Evolutionary conservation across 1,140 invertebrate genomes (phyloP).

Genomic region (Bombus picipes): DNA sequence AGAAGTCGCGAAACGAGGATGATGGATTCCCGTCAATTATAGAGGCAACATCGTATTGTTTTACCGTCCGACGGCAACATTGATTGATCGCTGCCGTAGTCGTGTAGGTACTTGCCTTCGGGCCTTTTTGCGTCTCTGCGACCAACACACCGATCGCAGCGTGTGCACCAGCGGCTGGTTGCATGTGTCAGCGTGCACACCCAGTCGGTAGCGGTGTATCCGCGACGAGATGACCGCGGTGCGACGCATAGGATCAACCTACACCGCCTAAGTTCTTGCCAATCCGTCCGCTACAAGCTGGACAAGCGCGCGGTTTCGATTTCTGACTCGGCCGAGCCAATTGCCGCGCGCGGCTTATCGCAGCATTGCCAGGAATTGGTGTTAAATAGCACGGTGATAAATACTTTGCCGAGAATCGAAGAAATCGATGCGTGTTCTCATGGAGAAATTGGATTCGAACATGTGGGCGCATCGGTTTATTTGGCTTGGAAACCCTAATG

Average conservation of each 20-base stretch:
- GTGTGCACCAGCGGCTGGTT: not conserved
- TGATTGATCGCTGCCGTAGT: conserved; percentile 77
- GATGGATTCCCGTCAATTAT: conserved; percentile 83
- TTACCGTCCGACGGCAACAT: conserved; percentile 81
- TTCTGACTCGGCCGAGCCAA: too few relatives aligned
- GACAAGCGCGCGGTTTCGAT: too few relatives aligned
- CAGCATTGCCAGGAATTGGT: too few relatives aligned
- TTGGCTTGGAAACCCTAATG: not conserved
- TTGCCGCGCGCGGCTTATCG: too few relatives aligned
- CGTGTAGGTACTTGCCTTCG: conserved; percentile 73
- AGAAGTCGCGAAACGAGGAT: conserved; percentile 76
- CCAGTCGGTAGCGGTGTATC: conserved; percentile 19
- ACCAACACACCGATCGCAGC: conserved; percentile 41
- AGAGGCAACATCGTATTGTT: conserved; percentile 83
- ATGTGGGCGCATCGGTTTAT: not conserved
- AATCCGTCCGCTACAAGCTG: not conserved
- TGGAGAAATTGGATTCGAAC: not conserved
- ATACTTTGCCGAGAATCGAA: too few relatives aligned
- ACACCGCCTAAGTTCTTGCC: conserved; percentile 48
- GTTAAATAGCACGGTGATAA: too few relatives aligned
- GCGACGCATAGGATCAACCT: not conserved
- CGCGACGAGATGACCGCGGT: conserved; percentile 24
- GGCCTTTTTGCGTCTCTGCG: conserved; percentile 57
- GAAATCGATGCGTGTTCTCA: not conserved
- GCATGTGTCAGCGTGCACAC: conserved; percentile 31